These are phyloP conservation scores for Thymelicus sylvestris DNA, from an alignment of 2,888 invertebrate genomes.

Conservation along the genomic window DNA sequence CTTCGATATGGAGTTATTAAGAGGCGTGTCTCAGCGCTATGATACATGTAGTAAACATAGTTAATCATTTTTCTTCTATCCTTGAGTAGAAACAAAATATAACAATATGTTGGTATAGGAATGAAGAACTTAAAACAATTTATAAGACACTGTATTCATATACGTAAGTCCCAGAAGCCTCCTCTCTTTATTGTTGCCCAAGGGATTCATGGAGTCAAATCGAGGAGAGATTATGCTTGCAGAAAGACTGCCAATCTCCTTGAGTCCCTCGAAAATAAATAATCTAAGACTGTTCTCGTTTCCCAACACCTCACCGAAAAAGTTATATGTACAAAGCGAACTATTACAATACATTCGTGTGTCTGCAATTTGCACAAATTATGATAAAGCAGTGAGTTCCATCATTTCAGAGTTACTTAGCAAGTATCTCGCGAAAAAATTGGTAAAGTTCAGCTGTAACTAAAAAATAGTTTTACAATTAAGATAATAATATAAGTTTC, in stretches of 20 bases:
- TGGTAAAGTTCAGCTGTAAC: neutral
- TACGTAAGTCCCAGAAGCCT: too few relatives aligned
- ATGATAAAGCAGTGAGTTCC: neutral
- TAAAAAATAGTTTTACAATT: neutral
- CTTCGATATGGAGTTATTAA: neutral
- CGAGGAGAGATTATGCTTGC: too few relatives aligned
- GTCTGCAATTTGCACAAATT: neutral
- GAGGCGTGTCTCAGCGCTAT: neutral
- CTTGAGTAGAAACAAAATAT: neutral
- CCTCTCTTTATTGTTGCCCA: too few relatives aligned
- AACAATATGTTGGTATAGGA: neutral
- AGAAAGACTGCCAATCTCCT: too few relatives aligned
- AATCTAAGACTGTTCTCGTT: too few relatives aligned
- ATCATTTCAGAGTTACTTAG: neutral
- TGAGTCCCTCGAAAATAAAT: too few relatives aligned
- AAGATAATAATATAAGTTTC: too few relatives aligned
- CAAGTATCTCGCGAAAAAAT: neutral
- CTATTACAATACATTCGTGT: neutral
- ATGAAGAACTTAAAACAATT: too few relatives aligned
- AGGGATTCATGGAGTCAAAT: too few relatives aligned
- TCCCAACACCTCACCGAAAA: neutral
- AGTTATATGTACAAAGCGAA: neutral
- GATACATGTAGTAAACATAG: neutral
- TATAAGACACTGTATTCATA: too few relatives aligned
- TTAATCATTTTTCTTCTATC: neutral